A percentile compares a stretch with the other conserved stretches of the same genome.
Evolutionary conservation across 2,797 vertebrate genomes (phyloP).

Genomic region (Hyperoplus immaculatus): DNA sequence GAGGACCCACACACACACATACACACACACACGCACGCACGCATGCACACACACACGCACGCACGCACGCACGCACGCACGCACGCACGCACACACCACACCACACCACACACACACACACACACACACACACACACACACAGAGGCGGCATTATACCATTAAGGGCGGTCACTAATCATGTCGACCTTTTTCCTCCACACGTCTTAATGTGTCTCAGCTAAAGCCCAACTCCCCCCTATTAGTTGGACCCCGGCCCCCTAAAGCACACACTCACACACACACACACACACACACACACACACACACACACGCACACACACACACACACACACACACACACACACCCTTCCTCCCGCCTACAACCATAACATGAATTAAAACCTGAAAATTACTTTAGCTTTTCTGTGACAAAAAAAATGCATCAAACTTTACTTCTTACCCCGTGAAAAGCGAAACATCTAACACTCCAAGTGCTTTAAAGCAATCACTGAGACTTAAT

Average conservation of each 20-base stretch:
- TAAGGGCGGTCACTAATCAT: constrained; percentile 62
- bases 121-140: constrained; percentile 27
- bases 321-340: constrained; percentile 15
- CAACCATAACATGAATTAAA: neutral
- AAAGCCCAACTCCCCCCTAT: constrained; percentile 35
- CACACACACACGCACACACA: constrained; percentile 11
- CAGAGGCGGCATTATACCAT: constrained; percentile 52
- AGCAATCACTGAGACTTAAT: constrained; percentile 13
- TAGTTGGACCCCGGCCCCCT: constrained; percentile 14
- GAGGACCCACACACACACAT: neutral
- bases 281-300: constrained; percentile 7
- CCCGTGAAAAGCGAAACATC: constrained; percentile 9
- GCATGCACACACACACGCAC: constrained; percentile 21
- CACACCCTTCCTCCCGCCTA: no score
- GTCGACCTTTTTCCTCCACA: constrained; percentile 46
- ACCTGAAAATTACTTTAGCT: neutral
- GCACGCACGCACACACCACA: constrained; percentile 18
- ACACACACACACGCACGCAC: constrained; percentile 1
- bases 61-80: constrained; percentile 14
- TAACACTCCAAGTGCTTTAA: neutral
- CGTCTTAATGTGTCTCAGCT: constrained; percentile 51
- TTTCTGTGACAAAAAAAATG: constrained; percentile 3
- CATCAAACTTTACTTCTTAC: neutral
- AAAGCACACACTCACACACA: constrained; percentile 2
- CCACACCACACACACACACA: constrained; percentile 4